Evolutionary conservation across 2,113 vertebrate genomes (phyloP).

Genomic region (Mobula hypostoma): DNA sequence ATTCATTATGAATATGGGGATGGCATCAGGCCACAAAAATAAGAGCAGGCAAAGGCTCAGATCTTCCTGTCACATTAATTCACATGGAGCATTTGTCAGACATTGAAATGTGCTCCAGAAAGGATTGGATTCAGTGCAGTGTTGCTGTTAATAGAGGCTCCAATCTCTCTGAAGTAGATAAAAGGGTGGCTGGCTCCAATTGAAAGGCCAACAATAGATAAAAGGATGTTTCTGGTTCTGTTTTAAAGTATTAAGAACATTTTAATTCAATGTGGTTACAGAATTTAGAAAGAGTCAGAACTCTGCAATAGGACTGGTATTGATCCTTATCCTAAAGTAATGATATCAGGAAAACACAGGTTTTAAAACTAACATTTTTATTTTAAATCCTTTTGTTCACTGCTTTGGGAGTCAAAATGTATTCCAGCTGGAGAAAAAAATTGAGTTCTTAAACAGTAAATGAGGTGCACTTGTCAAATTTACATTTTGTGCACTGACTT

Average conservation of each 20-base stretch:
- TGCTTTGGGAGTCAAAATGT: background rate
- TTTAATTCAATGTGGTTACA: background rate
- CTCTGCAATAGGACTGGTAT: background rate
- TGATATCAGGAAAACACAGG: background rate
- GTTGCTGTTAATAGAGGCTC: background rate
- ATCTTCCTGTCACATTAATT: background rate
- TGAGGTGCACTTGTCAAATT: too few relatives aligned
- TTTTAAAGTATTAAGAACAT: background rate
- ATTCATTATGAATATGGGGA: background rate
- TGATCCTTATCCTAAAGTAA: background rate
- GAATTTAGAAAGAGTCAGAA: background rate
- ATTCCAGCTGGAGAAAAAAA: too few relatives aligned
- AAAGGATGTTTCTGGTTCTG: conserved; percentile 3
- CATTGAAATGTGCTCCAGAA: background rate
- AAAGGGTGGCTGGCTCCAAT: background rate
- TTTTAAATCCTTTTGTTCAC: background rate
- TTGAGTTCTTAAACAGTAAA: too few relatives aligned
- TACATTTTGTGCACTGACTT: too few relatives aligned
- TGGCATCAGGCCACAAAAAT: background rate
- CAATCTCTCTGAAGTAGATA: background rate
- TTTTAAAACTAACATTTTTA: conserved; percentile 11
- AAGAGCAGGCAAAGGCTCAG: background rate
- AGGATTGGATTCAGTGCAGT: background rate
- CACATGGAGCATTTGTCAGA: background rate
- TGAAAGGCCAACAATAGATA: background rate